Conservation (phyloP, 2,888 invertebrate species). For the Mimas tiliae region DNA sequence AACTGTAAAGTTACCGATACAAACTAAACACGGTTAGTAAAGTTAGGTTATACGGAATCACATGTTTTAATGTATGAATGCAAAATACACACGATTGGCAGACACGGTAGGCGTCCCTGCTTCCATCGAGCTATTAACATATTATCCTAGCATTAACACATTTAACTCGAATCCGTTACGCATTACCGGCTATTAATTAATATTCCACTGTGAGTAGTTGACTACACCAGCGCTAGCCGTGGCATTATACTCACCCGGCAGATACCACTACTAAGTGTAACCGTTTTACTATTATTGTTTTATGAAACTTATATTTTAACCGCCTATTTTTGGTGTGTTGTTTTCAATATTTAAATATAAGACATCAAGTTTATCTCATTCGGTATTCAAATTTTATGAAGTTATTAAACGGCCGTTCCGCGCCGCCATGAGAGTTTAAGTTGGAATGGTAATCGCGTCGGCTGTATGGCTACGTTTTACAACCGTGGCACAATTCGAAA, state of each 20-base stretch:
- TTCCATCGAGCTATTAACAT: background rate
- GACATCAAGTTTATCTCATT: background rate
- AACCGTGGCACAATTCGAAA: constrained; percentile 35
- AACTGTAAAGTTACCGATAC: too few species aligned
- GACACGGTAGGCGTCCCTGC: background rate
- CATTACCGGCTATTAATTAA: constrained; percentile 8
- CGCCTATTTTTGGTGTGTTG: background rate
- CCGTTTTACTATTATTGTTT: background rate
- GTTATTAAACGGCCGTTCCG: constrained; percentile 6
- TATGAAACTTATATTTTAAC: background rate
- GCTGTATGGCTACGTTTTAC: constrained; percentile 23
- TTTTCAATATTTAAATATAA: background rate
- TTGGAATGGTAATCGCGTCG: background rate
- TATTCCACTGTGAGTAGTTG: constrained; percentile 5
- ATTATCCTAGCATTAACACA: background rate
- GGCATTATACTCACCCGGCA: background rate
- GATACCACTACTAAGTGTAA: background rate
- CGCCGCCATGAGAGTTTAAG: constrained; percentile 4
- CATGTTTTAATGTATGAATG: background rate
- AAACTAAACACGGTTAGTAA: background rate
- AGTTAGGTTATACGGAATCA: background rate
- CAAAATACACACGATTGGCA: background rate
- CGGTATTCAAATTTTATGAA: constrained; percentile 5
- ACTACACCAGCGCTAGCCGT: too few species aligned
- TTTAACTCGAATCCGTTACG: background rate